Base-by-base conservation (phyloP, 2,888 invertebrate genomes). In the Tetropium fuscum region DNA sequence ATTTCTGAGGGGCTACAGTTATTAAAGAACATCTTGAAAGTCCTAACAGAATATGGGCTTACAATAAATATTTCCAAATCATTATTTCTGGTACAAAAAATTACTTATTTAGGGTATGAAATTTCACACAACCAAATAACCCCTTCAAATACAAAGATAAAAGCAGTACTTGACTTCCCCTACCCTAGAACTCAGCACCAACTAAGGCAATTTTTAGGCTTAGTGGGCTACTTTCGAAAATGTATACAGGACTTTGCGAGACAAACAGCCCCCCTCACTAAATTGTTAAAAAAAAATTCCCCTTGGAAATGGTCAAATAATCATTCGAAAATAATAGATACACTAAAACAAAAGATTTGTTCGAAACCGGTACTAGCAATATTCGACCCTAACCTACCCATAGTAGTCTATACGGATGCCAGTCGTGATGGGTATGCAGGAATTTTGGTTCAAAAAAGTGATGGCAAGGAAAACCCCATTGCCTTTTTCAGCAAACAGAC, bases 401-500 rank as follows among this genome's bases (percentile, higher is more conserved):
- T n/a, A 8, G 34, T 38, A 18, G 34, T 68, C 4, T 61, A 68
- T 30, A 68, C 63, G 0, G 43, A 58, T 1, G 27, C 2, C n/a
- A 27, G 27, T 6, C 7, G 27, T n/a, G 27, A 27, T n/a, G 64
- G 69, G 2, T 59, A 45, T 8, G 69, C 58, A 3, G 64, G 57
- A 22, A 65, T 68, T 22, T 19, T 66, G 6, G 41, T 45, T 8
- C 66, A 68, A 59, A 55, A 40, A 20, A 27, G 20, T 1, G 44
- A 60, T 8, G 48, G 57, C 6, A 54, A 32, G 20, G 56, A 63
- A 49, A 51, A 56, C 5, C 49, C 60, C 3, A 30, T 66, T 11
- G 53, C 49, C 8, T 67, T 22, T 61, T 68, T 48, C 20, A 66
- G 65, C 34, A 13, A 27, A 53, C 57, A 64, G 66, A 64, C 60